Evolutionary conservation across 2,888 invertebrate species (phyloP), one percentile per base, ranked within the genome.

Genomic region (Fragum fragum): DNA sequence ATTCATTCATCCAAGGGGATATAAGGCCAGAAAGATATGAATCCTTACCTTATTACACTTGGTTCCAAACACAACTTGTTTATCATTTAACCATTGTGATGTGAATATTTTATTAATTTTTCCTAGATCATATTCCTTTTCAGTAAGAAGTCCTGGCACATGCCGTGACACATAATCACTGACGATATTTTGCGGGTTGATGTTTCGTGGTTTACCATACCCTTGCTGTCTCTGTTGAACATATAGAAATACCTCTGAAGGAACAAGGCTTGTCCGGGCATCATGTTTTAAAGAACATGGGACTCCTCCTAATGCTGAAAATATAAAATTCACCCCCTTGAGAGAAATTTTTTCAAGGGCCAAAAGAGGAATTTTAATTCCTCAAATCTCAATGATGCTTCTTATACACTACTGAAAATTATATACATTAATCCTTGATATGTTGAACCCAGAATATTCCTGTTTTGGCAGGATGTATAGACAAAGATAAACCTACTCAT

Each of bases 61-160:
- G 71, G 99, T 99, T 74, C 99, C 99, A 94, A 98, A 98, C 28
- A 98, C 98, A 77, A 99, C 97, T 95, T 98, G 98, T 91, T 98
- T 96, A 95, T 98, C 98, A 89, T 98, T 98, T 53, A 99, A 96
- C 99, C 99, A 99, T 94, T 98, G 97, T 0, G 98, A 98, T 94
- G 98, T 98, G 95, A 99, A 99, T n/a, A 95, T 92, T 91, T 95
- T 95, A 87, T 95, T 95, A 18, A 93, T 92, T 52, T 87, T 84
- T 59, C 93, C 93, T n/a, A 94, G 80, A 26, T 81, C 55, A 79
- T 89, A 93, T 76, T 93, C 91, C 61, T 83, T 90, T 79, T 94
- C 93, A 42, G 75, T 69, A 32, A 94, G 83, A 16, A 93, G 73
- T 14, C 87, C 81, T 28, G 94, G 94, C 82, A 93, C 85, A 36